A percentile compares a stretch with the other conserved stretches of the same genome.
Evolutionary conservation across 2,113 vertebrate species (phyloP).

Genomic region (Turdus rufiventris): DNA sequence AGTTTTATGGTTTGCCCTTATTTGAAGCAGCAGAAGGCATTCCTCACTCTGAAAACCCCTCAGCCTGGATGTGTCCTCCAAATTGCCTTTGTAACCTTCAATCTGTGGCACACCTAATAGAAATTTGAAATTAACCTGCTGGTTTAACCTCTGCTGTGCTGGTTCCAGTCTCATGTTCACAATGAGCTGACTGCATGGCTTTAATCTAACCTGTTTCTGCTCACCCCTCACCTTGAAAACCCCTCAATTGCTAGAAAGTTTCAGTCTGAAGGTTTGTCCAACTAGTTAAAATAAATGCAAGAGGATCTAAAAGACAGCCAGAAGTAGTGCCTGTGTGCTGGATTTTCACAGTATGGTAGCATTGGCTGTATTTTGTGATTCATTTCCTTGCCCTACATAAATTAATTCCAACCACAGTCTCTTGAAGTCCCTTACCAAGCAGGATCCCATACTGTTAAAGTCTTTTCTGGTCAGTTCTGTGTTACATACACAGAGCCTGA

Average conservation of each 20-base stretch:
- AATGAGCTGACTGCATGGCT: not conserved
- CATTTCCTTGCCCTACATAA: constrained; percentile 9
- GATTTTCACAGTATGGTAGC: constrained; percentile 14
- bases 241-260: not conserved
- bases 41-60: not conserved
- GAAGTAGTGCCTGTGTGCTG: not conserved
- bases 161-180: not conserved
- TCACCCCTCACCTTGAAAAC: not conserved
- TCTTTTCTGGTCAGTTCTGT: not conserved
- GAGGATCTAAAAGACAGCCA: not conserved
- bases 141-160: not conserved
- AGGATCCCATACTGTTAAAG: not conserved
- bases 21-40: not conserved
- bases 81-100: not conserved
- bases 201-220: not conserved
- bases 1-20: not conserved
- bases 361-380: not conserved
- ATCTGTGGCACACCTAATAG: not conserved
- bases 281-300: constrained; percentile 9
- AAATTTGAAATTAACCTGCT: not conserved
- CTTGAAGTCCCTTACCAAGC: not conserved
- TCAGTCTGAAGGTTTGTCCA: not conserved
- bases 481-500: not conserved
- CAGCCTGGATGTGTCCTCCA: not conserved
- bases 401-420: not conserved